Conservation (phyloP, 1,140 invertebrate genomes). For the Planococcus citri region DNA sequence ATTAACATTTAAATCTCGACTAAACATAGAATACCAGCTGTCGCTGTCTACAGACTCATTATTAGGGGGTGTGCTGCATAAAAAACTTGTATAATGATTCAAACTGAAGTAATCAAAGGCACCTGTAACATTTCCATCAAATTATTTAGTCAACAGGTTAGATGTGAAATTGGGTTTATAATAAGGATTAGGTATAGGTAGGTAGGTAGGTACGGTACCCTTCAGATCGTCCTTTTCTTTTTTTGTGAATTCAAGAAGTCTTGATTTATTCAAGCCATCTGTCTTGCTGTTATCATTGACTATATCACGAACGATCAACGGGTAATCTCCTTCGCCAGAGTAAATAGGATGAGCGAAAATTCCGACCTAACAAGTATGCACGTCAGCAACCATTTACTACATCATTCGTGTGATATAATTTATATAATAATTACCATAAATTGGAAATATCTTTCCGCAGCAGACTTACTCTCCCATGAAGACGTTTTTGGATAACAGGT, state of each 20-base stretch:
- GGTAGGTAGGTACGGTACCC: constrained; percentile 30
- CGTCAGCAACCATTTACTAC: too few relatives aligned
- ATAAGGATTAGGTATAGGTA: too few relatives aligned
- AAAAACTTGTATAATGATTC: constrained; percentile 41
- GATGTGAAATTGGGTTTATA: neutral
- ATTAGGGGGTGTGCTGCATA: too few relatives aligned
- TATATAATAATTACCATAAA: constrained; percentile 51
- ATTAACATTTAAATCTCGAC: too few relatives aligned
- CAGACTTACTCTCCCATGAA: constrained; percentile 34
- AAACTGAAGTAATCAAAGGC: constrained; percentile 48
- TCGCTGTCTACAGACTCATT: too few relatives aligned
- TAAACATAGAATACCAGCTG: too few relatives aligned
- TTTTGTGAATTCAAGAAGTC: constrained; percentile 43
- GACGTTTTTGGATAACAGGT: constrained; percentile 37
- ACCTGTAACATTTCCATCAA: constrained; percentile 30
- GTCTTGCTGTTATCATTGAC: constrained; percentile 39
- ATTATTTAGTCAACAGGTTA: neutral
- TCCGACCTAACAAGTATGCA: too few relatives aligned
- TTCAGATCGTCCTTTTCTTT: constrained; percentile 41
- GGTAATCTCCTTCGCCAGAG: constrained; percentile 44
- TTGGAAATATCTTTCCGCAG: constrained; percentile 43
- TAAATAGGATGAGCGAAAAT: constrained; percentile 48
- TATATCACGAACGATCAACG: constrained; percentile 40
- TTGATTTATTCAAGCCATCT: constrained; percentile 41
- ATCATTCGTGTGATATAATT: too few relatives aligned